These are phyloP conservation scores for Carabus problematicus DNA, from an alignment of 2,888 invertebrate genomes.

Conservation along the genomic window DNA sequence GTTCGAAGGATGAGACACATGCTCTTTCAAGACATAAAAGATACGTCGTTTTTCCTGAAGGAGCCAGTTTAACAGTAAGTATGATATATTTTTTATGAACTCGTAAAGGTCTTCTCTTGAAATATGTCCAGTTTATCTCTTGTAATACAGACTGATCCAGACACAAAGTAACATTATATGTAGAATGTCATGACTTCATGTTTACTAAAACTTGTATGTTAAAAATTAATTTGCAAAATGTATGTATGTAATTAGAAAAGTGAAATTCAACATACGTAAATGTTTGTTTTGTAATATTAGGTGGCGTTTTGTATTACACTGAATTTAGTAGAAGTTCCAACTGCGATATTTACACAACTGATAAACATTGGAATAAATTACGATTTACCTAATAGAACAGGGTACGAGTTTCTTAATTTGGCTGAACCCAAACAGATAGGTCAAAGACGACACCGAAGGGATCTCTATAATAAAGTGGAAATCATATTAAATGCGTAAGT, in stretches of 20 bases:
- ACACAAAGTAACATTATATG: not conserved
- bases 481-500: conserved; percentile 36
- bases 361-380: conserved; percentile 39
- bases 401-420: conserved; percentile 11
- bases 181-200: not conserved
- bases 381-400: conserved; percentile 36
- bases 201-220: too few species aligned
- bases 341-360: conserved; percentile 27
- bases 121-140: too few species aligned
- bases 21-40: conserved; percentile 37
- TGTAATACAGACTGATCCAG: not conserved
- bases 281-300: conserved; percentile 9
- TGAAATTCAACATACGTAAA: too few species aligned
- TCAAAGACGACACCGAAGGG: conserved; percentile 24
- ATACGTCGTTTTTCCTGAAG: conserved; percentile 44
- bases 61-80: conserved; percentile 44
- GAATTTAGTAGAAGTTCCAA: conserved; percentile 22
- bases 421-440: conserved; percentile 19
- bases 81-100: not conserved
- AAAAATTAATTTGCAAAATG: too few species aligned
- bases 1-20: conserved; percentile 8
- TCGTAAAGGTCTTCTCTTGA: too few species aligned
- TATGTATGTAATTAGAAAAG: not conserved
- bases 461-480: conserved; percentile 35
- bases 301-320: conserved; percentile 35